Evolutionary conservation across 1,140 invertebrate genomes (phyloP).

Genomic region (Phymorhynchus buccinoides): DNA sequence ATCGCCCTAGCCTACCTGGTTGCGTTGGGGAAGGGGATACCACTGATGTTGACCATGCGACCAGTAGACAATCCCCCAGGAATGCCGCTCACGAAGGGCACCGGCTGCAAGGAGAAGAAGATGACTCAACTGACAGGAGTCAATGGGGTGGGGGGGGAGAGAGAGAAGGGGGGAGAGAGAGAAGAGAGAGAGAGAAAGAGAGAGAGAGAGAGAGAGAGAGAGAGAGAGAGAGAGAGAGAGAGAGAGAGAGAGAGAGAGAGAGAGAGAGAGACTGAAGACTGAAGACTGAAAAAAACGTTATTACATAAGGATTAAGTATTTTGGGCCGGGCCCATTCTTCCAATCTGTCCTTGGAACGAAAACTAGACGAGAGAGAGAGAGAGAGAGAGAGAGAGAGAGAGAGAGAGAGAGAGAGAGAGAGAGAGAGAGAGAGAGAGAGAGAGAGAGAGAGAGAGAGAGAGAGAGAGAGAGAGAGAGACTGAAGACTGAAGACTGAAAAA

Average conservation of each 20-base stretch:
- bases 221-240: neutral
- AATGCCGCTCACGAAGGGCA: conserved; percentile 45
- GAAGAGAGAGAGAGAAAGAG: neutral
- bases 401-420: too few species aligned
- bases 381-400: too few species aligned
- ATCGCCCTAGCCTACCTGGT: conserved; percentile 33
- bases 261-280: too few species aligned
- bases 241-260: neutral
- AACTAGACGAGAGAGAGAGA: too few species aligned
- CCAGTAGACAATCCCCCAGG: conserved; percentile 47
- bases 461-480: too few species aligned
- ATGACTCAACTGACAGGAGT: neutral
- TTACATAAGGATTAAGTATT: too few species aligned
- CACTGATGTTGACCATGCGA: conserved; percentile 49
- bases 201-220: neutral
- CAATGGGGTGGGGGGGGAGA: neutral
- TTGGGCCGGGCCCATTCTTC: too few species aligned
- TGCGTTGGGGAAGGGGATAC: conserved; percentile 37
- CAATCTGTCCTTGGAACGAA: too few species aligned
- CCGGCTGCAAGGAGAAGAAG: conserved; percentile 41
- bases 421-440: too few species aligned
- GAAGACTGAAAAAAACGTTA: too few species aligned
- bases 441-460: too few species aligned
- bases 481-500: too few species aligned
- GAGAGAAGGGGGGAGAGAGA: neutral